Conservation (phyloP, 2,888 invertebrate genomes). For the Melanargia galathea region DNA sequence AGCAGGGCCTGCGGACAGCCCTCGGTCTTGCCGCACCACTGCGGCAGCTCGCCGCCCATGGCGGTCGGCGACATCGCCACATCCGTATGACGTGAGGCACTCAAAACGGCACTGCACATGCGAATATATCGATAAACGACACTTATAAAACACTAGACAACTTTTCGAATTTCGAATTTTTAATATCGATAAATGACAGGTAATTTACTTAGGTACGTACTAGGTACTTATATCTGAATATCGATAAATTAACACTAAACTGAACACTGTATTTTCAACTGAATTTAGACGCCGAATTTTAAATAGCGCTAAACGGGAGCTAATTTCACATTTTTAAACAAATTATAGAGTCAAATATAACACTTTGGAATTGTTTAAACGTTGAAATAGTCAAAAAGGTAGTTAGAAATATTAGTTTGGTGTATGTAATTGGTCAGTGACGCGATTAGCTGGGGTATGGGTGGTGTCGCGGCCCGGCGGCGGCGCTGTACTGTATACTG, state of each 20-base stretch:
- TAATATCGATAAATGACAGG: neutral
- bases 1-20: slow-evolving; percentile 68
- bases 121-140: slow-evolving; percentile 24
- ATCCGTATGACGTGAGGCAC: slow-evolving; percentile 50
- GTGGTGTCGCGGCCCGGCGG: slow-evolving; percentile 47
- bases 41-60: slow-evolving; percentile 69
- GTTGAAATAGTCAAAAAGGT: neutral
- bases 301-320: neutral
- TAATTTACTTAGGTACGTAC: neutral
- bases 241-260: neutral
- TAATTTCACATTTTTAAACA: neutral
- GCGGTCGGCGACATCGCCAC: slow-evolving; percentile 74
- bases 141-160: slow-evolving; percentile 11
- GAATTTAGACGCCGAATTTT: neutral
- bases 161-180: neutral
- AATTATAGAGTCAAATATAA: neutral
- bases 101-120: slow-evolving; percentile 32
- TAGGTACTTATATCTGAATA: too few relatives aligned
- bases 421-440: slow-evolving; percentile 38
- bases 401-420: neutral
- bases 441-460: slow-evolving; percentile 52
- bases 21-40: slow-evolving; percentile 73
- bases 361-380: neutral
- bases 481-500: slow-evolving; percentile 34
- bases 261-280: neutral